Percentiles rank a stretch among this genome's conserved stretches.
Conservation (phyloP, 2,113 vertebrate species). For the Pteropus alecto region DNA sequence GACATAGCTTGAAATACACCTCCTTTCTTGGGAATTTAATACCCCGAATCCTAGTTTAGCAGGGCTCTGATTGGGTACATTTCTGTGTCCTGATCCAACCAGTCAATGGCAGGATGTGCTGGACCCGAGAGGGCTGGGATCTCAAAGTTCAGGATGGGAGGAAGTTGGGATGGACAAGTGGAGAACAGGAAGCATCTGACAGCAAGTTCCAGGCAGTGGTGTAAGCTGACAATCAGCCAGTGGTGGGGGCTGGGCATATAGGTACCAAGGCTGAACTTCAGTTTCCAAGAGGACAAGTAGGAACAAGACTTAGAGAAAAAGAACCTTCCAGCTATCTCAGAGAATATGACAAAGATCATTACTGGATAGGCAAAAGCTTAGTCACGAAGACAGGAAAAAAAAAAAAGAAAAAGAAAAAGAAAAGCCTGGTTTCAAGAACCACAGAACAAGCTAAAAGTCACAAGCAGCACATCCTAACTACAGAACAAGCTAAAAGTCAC, state of each 20-base stretch:
- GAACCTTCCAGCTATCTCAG: background rate
- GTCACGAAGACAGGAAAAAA: background rate
- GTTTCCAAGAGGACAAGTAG: background rate
- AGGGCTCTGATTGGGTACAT: background rate
- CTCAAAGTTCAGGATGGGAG: background rate
- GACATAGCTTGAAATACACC: background rate
- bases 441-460: background rate
- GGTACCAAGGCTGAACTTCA: background rate
- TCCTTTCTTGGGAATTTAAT: background rate
- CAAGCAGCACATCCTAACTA: background rate
- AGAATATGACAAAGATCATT: background rate
- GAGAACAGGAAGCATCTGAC: background rate
- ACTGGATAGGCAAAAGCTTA: background rate
- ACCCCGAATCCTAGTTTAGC: background rate
- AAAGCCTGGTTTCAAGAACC: background rate
- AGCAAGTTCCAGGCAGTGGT: background rate
- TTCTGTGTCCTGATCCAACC: fast-evolving
- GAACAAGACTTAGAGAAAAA: background rate
- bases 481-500: background rate
- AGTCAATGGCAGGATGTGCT: background rate
- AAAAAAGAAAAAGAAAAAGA: background rate
- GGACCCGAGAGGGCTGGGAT: background rate
- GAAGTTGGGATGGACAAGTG: background rate
- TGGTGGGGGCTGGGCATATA: too few species aligned
- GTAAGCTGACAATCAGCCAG: background rate